A percentile compares a stretch with the other conserved stretches of the same genome.
These are phyloP conservation scores for Etheostoma spectabile DNA, from an alignment of 2,113 vertebrate species.

Conservation along the genomic window DNA sequence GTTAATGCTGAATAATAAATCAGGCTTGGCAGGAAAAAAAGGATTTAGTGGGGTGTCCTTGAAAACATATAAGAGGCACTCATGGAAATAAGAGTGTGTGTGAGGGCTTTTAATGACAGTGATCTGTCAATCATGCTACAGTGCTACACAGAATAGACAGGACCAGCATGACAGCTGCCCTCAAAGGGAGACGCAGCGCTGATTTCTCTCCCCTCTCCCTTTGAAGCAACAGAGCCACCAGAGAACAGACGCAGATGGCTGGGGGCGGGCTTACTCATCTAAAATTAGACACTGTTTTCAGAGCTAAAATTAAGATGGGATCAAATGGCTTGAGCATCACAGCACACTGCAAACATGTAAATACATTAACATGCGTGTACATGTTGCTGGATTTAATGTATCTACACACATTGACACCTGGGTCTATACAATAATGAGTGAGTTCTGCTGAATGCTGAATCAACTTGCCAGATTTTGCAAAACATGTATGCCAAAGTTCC, in stretches of 20 bases:
- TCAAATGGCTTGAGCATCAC: conserved; percentile 23
- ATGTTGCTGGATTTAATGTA: conserved; percentile 4
- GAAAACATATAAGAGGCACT: conserved; percentile 51
- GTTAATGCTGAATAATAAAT: conserved; percentile 49
- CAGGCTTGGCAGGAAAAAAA: not conserved
- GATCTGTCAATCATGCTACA: conserved; percentile 66
- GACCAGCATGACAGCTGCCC: conserved; percentile 54
- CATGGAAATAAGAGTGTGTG: conserved; percentile 33
- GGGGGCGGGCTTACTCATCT: conserved; percentile 48
- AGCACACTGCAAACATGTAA: conserved; percentile 25
- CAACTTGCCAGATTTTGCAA: not conserved
- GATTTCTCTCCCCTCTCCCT: conserved; percentile 45
- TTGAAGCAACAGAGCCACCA: conserved; percentile 55
- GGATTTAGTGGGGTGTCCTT: conserved; percentile 55
- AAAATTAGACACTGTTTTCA: conserved; percentile 75
- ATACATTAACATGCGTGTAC: conserved; percentile 1
- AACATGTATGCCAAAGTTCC: not conserved
- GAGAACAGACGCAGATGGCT: conserved; percentile 65
- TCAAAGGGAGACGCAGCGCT: conserved; percentile 36
- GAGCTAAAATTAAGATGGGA: conserved; percentile 69
- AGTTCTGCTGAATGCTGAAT: not conserved
- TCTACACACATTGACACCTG: not conserved
- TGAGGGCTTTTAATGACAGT: conserved; percentile 68
- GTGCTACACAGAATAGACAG: conserved; percentile 50
- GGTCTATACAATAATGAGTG: not conserved